A percentile compares a stretch with the other conserved stretches of the same genome.
These are phyloP conservation scores for Florisuga fusca DNA, from an alignment of 2,797 vertebrate species.

Conservation along the genomic window DNA sequence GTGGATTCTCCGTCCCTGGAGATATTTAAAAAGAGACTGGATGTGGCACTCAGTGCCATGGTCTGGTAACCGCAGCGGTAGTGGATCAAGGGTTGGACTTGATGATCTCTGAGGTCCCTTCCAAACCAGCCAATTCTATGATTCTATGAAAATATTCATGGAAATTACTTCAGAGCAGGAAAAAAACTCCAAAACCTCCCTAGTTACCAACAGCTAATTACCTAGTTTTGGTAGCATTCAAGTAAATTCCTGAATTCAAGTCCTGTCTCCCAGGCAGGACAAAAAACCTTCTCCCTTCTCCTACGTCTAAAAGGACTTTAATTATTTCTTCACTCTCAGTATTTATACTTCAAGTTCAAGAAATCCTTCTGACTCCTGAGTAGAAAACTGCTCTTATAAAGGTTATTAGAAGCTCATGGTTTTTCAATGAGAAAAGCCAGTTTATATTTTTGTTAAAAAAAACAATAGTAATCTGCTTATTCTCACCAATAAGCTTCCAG, in stretches of 20 bases:
- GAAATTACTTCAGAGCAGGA: background rate
- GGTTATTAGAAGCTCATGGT: background rate
- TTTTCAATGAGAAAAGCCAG: background rate
- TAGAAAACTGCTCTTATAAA: background rate
- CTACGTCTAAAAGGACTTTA: background rate
- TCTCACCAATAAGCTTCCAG: background rate
- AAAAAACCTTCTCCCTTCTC: background rate
- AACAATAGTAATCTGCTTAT: background rate
- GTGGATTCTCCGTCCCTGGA: too few species aligned
- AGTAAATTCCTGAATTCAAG: background rate
- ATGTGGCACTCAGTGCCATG: too few species aligned
- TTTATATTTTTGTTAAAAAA: background rate
- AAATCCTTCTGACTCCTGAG: background rate
- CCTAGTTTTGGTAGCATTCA: background rate
- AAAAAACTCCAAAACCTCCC: fast-evolving
- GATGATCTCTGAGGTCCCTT: too few species aligned
- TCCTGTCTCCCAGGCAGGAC: background rate
- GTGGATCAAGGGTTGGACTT: too few species aligned
- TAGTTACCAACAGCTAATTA: background rate
- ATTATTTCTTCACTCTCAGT: background rate
- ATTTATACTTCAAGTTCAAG: background rate
- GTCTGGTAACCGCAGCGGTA: too few species aligned
- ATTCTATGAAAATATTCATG: background rate
- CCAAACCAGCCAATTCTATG: too few species aligned
- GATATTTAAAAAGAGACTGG: too few species aligned